Base-by-base conservation (phyloP, 64 coral and sea anemone genomes). In the Montipora efflorescens region DNA sequence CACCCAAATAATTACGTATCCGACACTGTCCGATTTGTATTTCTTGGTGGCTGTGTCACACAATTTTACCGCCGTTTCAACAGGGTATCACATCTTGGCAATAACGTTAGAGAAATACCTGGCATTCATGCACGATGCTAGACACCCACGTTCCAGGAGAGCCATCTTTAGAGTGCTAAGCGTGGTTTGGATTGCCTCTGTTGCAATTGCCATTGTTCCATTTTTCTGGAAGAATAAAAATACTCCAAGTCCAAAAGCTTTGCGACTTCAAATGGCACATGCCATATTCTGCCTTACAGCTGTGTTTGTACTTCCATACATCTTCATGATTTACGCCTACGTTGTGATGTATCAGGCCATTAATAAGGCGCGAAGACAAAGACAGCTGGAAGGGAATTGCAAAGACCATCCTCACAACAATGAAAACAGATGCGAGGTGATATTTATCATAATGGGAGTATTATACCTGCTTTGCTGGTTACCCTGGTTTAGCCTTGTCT, bases 271-370 rank as follows among this genome's bases (percentile, higher is more conserved):
- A 53, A 79, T n/a, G 1, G 48, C 18, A 2, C 77, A 79, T 52
- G 77, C 77, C 19, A 52, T 79, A 15, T 79, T 79, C 77, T 79
- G 77, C 77, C 77, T 79, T 10, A 48, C 48, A 79, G 77, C 77
- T n/a, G 77, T 79, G 18, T 79, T 79, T 53, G 19, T 79, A 19
- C 19, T 79, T 2, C 77, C 77, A 79, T 79, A 79, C 77, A 79
- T 16, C 5, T 53, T 79, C 48, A 79, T 79, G 18, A 79, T 79
- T 53, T 79, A 79, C 51, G 77, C 77, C 48, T 52, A 79, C 51
- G 14, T 14, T 53, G 48, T 53, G 5, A 79, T 79, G 77, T 79
- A 51, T 21, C 15, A 53, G 15, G 77, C 48, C 7, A 79, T 79
- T 20, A 79, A 79, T 14, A 79, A 79, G 19, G n/a, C 77, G 16